These are phyloP conservation scores for Mus musculus DNA, from an alignment of 2,113 vertebrate species.

Conservation along the genomic window DNA sequence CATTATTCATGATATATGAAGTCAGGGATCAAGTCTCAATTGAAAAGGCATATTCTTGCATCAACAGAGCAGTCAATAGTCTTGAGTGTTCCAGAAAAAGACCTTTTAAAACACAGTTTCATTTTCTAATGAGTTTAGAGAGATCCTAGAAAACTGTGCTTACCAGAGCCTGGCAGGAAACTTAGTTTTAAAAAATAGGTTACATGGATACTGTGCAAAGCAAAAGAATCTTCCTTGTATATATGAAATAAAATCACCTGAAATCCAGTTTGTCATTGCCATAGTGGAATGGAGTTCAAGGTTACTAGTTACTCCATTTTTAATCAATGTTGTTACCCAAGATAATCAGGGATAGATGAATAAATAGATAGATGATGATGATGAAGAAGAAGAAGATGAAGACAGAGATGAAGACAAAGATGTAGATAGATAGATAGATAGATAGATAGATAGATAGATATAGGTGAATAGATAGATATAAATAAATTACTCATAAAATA, in stretches of 20 bases:
- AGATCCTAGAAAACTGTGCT: neutral
- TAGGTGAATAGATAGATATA: neutral
- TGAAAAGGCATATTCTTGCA: conserved; percentile 21
- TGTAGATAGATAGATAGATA: neutral
- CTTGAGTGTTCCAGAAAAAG: neutral
- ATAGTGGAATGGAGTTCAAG: neutral
- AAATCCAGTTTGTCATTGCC: neutral
- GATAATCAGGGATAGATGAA: neutral
- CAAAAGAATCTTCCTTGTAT: neutral
- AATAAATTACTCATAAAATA: neutral
- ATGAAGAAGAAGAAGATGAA: too few relatives aligned
- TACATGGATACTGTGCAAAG: neutral
- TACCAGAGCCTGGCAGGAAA: neutral
- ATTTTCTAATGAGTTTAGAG: conserved; percentile 21
- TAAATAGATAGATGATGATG: neutral
- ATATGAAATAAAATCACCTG: neutral
- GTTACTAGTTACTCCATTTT: neutral
- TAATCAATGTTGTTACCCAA: neutral
- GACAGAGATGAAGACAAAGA: too few relatives aligned
- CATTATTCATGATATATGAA: conserved; percentile 58
- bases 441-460: neutral
- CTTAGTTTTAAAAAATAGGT: neutral
- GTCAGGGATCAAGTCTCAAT: conserved; percentile 14
- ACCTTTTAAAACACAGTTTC: neutral
- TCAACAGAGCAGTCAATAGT: neutral